Conservation (phyloP, 2,113 vertebrate species). For the Meles meles region DNA sequence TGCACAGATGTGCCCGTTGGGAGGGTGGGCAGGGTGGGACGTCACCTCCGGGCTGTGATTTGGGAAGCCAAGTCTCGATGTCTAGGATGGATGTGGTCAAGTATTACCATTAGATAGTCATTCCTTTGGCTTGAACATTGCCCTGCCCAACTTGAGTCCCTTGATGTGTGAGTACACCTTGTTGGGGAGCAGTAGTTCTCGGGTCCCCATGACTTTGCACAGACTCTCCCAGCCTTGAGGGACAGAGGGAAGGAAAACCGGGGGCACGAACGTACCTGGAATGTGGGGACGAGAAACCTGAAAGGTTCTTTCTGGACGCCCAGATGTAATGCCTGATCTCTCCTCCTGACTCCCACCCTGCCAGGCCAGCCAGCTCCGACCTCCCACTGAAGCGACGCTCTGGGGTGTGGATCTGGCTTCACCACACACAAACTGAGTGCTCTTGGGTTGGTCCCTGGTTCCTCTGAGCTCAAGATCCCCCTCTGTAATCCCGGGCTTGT, state of each 20-base stretch:
- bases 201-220: not conserved
- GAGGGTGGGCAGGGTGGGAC: not conserved
- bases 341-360: not conserved
- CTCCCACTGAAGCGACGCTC: accelerated
- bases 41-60: not conserved
- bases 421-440: not conserved
- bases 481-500: not conserved
- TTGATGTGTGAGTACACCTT: not conserved
- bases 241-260: not conserved
- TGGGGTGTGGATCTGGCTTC: not conserved
- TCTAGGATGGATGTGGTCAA: not conserved
- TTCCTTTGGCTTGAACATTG: not conserved
- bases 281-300: not conserved
- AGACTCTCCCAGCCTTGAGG: not conserved
- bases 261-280: not conserved
- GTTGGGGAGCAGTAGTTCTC: not conserved
- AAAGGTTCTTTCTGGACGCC: not conserved
- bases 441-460: not conserved
- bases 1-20: accelerated
- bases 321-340: too few relatives aligned
- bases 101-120: not conserved
- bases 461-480: not conserved
- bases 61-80: not conserved
- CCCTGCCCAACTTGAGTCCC: not conserved
- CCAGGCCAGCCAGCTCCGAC: accelerated